Evolutionary conservation across 1,140 invertebrate genomes (phyloP), one percentile per base, ranked within the genome.

Genomic region (Ctenoplectra terminalis): DNA sequence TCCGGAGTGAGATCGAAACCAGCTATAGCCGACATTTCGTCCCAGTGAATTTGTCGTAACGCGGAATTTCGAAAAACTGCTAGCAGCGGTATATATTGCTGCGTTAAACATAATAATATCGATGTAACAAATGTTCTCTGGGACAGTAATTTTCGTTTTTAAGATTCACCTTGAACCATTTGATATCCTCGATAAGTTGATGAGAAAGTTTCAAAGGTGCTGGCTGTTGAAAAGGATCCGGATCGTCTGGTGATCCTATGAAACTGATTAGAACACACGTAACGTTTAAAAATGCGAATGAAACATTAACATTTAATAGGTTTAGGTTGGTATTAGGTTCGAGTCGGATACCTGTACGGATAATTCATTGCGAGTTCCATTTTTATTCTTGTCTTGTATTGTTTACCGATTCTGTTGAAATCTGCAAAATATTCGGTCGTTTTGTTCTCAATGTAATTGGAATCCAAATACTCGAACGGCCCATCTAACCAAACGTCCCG

Each of bases 21-120:
- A 15, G 95, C 94, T 37, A 96, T 94, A n/a, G 93, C 90, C 0
- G 95, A 96, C 93, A 97, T 96, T 89, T 96, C 95, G 20, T 95
- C 92, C 97, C 96, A 97, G 88, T 97, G 96, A n/a, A 96, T 92
- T 37, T 95, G 92, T 20, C 94, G 91, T 23, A 97, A 86, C 3
- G 95, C 96, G 40, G 95, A 95, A 93, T 97, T 97, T 82, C 96
- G 96, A 76, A 97, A 96, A 43, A 94, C 90, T 23, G 96, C 94
- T 1, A 96, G 86, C 17, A 95, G 95, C 48, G 96, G 97, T 72
- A 99, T 95, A 84, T 97, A 96, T 54, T 96, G 96, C 92, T 97
- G 93, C 6, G 5, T 26, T 1, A 26, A 31, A 60, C 17, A 17
- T 6, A 78, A n/a, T 13, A 34, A 6, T 37, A 15, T 5, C 40